Percentiles rank a stretch among this genome's conserved stretches.
These are phyloP conservation scores for Odocoileus virginianus DNA, from an alignment of 2,113 vertebrate species.

Conservation along the genomic window DNA sequence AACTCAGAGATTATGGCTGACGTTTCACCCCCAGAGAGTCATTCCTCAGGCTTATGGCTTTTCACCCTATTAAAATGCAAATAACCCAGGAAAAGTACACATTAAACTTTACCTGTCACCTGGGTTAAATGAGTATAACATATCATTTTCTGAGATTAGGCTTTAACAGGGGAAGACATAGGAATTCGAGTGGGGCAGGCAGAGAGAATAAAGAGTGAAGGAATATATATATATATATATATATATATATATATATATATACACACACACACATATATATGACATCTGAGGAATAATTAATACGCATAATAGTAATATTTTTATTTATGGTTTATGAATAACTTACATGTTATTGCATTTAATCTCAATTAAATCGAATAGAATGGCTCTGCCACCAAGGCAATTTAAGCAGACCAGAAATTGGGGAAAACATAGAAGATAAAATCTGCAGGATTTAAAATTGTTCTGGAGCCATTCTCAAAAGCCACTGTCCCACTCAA, in stretches of 20 bases:
- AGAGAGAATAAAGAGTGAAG: constrained; percentile 32
- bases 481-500: background rate
- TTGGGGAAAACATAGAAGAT: background rate
- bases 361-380: constrained; percentile 40
- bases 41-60: constrained; percentile 48
- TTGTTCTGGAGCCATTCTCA: background rate
- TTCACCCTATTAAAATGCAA: constrained; percentile 65
- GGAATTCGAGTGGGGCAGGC: background rate
- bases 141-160: constrained; percentile 41
- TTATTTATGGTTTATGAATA: constrained; percentile 53
- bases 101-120: constrained; percentile 56
- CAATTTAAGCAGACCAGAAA: background rate
- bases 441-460: background rate
- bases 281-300: constrained; percentile 28
- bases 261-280: background rate
- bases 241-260: background rate
- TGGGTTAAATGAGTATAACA: constrained; percentile 54
- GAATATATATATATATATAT: background rate
- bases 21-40: background rate
- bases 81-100: constrained; percentile 45
- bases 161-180: constrained; percentile 37
- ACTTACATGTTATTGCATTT: constrained; percentile 31
- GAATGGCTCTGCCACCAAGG: constrained; percentile 9
- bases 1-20: background rate
- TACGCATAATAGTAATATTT: constrained; percentile 48